phyloP scores from a whole-genome alignment of 2,888 invertebrate species.

The Tachina grossa region DNA sequence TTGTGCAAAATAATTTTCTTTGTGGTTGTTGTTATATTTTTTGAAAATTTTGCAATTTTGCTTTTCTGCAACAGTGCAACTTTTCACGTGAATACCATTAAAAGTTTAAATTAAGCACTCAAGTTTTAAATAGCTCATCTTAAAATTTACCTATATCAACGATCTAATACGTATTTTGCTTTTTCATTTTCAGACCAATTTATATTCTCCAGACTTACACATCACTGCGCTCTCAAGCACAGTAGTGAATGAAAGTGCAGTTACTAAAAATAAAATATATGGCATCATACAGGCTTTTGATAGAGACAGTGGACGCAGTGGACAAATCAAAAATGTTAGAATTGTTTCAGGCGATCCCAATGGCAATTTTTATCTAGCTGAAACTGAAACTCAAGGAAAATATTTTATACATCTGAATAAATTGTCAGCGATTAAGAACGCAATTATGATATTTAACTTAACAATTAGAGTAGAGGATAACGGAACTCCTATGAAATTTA shows the following conservation, averaged over 20 bases:
- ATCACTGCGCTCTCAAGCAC: conserved; percentile 91
- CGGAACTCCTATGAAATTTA: conserved; percentile 90
- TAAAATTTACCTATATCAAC: neutral
- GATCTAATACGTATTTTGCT: neutral
- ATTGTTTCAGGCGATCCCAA: conserved; percentile 95
- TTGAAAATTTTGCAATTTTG: too few relatives aligned
- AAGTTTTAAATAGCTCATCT: neutral
- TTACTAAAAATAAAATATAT: conserved; percentile 92
- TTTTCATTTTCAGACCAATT: conserved; percentile 86
- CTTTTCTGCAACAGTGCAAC: too few relatives aligned
- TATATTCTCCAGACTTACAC: conserved; percentile 92
- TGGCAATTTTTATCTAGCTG: conserved; percentile 91
- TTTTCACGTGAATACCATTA: too few relatives aligned
- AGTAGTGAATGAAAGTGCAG: conserved; percentile 84
- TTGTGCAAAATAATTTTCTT: too few relatives aligned
- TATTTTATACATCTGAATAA: conserved; percentile 89
- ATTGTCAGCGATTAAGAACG: conserved; percentile 76
- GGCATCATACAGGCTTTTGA: conserved; percentile 94
- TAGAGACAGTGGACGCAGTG: conserved; percentile 92
- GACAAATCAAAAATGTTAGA: conserved; percentile 90
- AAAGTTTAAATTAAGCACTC: too few relatives aligned
- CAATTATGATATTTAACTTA: conserved; percentile 92
- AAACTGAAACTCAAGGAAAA: conserved; percentile 86
- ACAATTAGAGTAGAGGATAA: conserved; percentile 93
- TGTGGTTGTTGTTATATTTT: too few relatives aligned